Conservation (phyloP, 2,113 vertebrate species). For the Notarius quadriscutis region DNA sequence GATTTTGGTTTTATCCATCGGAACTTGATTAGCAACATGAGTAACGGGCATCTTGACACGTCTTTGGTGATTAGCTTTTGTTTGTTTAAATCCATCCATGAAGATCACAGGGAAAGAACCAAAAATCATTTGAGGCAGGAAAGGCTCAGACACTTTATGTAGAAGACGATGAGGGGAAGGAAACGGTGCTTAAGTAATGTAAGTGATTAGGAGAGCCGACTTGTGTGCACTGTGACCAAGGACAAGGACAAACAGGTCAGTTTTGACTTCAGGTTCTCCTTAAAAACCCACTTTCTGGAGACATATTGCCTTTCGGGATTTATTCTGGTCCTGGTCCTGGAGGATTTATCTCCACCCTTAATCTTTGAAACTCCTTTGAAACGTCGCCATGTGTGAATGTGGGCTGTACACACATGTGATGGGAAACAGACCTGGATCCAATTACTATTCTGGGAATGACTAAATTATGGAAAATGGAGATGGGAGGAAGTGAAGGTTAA, state of each 20-base stretch:
- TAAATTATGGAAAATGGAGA: not conserved
- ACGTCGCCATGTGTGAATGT: not conserved
- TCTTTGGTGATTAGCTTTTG: not conserved
- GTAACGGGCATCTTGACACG: not conserved
- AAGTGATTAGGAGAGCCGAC: not conserved
- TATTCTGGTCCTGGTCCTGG: not conserved
- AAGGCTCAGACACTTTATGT: not conserved
- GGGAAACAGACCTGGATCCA: not conserved
- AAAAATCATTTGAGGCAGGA: not conserved
- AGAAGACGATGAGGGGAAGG: not conserved
- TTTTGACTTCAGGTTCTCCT: not conserved
- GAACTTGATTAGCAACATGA: not conserved
- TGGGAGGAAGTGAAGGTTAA: not conserved
- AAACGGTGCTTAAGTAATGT: too few relatives aligned
- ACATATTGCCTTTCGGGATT: not conserved
- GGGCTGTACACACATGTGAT: not conserved
- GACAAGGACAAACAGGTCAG: slow-evolving; percentile 9
- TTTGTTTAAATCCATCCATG: not conserved
- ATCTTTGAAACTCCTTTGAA: not conserved
- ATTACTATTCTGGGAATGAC: not conserved
- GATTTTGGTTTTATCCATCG: not conserved
- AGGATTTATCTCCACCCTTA: slow-evolving; percentile 3
- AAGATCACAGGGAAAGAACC: not conserved
- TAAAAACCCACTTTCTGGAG: not conserved
- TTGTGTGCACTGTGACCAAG: not conserved